Percentiles rank a stretch among this genome's conserved stretches.
Conservation (phyloP, 2,113 vertebrate species). For the Limanda limanda region DNA sequence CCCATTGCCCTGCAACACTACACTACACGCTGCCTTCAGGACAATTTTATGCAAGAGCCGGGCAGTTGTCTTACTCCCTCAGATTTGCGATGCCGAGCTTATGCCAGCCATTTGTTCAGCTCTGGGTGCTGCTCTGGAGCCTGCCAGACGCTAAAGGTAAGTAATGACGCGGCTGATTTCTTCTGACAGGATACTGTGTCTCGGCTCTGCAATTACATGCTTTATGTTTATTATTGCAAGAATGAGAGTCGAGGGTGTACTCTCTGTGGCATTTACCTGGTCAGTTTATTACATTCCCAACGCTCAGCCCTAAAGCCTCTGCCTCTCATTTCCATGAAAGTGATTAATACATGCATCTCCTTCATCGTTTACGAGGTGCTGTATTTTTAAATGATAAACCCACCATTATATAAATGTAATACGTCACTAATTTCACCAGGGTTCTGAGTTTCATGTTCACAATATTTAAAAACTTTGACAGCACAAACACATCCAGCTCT, state of each 20-base stretch:
- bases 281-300: constrained; percentile 61
- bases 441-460: constrained; percentile 10
- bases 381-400: constrained; percentile 17
- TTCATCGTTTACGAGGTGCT: constrained; percentile 24
- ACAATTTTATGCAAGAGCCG: neutral
- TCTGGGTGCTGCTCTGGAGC: neutral
- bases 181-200: constrained; percentile 57
- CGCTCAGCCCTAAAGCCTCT: neutral
- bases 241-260: constrained; percentile 46
- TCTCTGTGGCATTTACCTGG: constrained; percentile 52
- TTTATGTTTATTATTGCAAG: constrained; percentile 76
- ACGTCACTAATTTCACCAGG: neutral
- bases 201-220: constrained; percentile 66
- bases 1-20: neutral
- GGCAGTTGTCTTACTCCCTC: constrained; percentile 54
- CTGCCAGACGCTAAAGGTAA: constrained; percentile 58
- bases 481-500: constrained; percentile 8
- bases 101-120: constrained; percentile 51
- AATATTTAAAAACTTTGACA: neutral
- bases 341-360: constrained; percentile 41
- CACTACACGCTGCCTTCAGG: neutral
- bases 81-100: constrained; percentile 38
- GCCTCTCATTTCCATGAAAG: constrained; percentile 18
- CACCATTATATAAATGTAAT: neutral
- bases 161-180: constrained; percentile 73